Conservation (phyloP, 2,797 vertebrate species). For the Gallinago stenura region DNA sequence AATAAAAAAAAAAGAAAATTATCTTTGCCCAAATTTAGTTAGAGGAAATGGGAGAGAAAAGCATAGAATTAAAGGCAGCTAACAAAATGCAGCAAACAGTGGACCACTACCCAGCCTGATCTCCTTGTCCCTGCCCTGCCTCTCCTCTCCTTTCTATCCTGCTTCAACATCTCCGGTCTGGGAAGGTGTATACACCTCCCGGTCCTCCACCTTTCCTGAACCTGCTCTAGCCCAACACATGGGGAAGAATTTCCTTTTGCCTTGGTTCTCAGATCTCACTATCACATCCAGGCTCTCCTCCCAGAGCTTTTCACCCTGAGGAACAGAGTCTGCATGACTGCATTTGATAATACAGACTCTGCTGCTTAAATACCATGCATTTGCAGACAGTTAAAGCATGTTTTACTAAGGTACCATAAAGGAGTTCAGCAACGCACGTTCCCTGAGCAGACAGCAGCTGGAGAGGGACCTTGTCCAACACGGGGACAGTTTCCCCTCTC, state of each 20-base stretch:
- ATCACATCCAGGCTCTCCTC: background rate
- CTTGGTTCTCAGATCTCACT: slow-evolving; percentile 24
- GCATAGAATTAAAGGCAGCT: background rate
- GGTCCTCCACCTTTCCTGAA: background rate
- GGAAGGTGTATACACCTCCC: background rate
- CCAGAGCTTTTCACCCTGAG: background rate
- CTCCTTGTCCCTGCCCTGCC: background rate
- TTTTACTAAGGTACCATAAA: slow-evolving; percentile 4
- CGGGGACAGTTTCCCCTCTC: fast-evolving
- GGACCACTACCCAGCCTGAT: background rate
- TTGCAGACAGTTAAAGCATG: slow-evolving; percentile 8
- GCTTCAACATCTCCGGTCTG: background rate
- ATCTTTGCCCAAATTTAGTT: background rate
- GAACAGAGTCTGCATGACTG: background rate
- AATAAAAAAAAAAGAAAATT: background rate
- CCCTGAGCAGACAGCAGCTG: background rate
- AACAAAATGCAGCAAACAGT: background rate
- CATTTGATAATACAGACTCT: slow-evolving; percentile 2
- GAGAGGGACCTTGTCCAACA: background rate
- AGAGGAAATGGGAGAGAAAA: background rate
- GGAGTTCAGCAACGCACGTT: background rate
- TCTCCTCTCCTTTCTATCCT: background rate
- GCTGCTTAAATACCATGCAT: background rate
- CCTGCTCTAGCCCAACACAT: background rate
- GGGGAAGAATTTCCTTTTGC: slow-evolving; percentile 7